phyloP scores from a whole-genome alignment of 2,888 invertebrate species.

The Strigamia crassipes region DNA sequence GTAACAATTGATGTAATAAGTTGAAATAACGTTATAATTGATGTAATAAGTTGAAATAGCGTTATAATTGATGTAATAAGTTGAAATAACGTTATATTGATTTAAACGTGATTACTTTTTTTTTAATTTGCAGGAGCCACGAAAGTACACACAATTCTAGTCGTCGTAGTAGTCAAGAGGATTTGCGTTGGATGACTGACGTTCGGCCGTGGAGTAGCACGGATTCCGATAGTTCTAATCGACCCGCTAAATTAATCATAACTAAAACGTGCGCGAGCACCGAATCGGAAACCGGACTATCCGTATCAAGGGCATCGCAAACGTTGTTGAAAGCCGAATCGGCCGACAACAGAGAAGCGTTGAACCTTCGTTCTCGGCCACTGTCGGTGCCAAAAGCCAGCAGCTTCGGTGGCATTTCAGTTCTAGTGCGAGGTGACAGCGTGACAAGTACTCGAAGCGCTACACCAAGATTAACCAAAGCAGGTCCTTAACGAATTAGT shows the following conservation, averaged over 20 bases:
- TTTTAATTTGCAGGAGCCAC: slow-evolving; percentile 52
- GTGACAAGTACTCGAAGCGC: slow-evolving; percentile 69
- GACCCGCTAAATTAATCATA: slow-evolving; percentile 51
- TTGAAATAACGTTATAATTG: too few species aligned
- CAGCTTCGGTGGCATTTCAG: slow-evolving; percentile 69
- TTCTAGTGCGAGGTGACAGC: slow-evolving; percentile 67
- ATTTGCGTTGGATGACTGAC: slow-evolving; percentile 60
- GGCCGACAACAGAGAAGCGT: slow-evolving; percentile 62
- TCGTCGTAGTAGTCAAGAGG: slow-evolving; percentile 62
- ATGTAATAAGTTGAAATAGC: too few species aligned
- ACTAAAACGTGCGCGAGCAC: slow-evolving; percentile 50
- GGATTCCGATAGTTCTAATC: slow-evolving; percentile 62
- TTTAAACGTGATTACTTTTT: too few species aligned
- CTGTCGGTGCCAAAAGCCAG: slow-evolving; percentile 77
- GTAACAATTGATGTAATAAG: too few species aligned
- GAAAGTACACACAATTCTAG: slow-evolving; percentile 54
- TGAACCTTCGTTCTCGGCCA: slow-evolving; percentile 60
- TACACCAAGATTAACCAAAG: slow-evolving; percentile 71
- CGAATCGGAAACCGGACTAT: slow-evolving; percentile 49
- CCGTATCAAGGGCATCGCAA: slow-evolving; percentile 55
- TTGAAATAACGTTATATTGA: too few species aligned
- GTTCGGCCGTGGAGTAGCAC: slow-evolving; percentile 65
- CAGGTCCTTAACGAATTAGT: slow-evolving; percentile 66
- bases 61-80: too few species aligned
- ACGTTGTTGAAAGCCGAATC: slow-evolving; percentile 62